Percentiles rank a stretch among this genome's conserved stretches.
Evolutionary conservation across 2,797 vertebrate genomes (phyloP).

Genomic region (Clarias laeviceps): DNA sequence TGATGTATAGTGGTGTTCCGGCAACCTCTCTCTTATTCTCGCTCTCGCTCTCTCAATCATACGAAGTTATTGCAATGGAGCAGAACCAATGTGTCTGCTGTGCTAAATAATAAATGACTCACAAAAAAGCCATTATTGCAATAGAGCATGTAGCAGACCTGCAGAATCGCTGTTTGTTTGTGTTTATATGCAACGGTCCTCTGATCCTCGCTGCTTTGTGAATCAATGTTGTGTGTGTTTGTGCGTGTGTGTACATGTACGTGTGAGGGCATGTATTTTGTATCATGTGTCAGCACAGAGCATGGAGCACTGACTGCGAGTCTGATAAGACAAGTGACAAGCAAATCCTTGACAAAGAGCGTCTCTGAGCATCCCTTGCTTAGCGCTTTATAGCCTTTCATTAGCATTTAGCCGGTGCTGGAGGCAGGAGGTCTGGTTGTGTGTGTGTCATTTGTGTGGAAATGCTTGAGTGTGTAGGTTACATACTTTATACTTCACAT

Average conservation of each 20-base stretch:
- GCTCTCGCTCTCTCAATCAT: constrained; percentile 26
- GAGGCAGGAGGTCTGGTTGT: constrained; percentile 1
- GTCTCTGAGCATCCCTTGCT: constrained; percentile 11
- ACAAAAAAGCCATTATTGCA: constrained; percentile 39
- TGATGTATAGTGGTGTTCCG: neutral
- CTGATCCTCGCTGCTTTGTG: constrained; percentile 43
- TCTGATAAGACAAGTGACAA: constrained; percentile 35
- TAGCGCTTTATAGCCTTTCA: constrained; percentile 4
- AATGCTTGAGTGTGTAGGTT: neutral
- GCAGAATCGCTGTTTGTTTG: constrained; percentile 55
- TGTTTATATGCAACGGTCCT: constrained; percentile 45
- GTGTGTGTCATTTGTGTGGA: neutral
- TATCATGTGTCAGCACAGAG: constrained; percentile 18
- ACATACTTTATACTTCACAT: neutral
- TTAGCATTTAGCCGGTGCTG: constrained; percentile 18
- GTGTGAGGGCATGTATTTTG: constrained; percentile 11
- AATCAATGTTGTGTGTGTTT: neutral
- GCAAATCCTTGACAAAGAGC: constrained; percentile 32
- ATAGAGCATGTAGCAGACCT: constrained; percentile 53
- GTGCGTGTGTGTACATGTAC: neutral
- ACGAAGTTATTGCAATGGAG: constrained; percentile 24
- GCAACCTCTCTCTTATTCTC: neutral
- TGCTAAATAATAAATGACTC: constrained; percentile 28
- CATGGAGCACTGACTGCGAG: constrained; percentile 7
- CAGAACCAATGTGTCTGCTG: neutral